These are phyloP conservation scores for Xestoiulus laeticollis DNA, from an alignment of 2,888 invertebrate species.

Conservation along the genomic window DNA sequence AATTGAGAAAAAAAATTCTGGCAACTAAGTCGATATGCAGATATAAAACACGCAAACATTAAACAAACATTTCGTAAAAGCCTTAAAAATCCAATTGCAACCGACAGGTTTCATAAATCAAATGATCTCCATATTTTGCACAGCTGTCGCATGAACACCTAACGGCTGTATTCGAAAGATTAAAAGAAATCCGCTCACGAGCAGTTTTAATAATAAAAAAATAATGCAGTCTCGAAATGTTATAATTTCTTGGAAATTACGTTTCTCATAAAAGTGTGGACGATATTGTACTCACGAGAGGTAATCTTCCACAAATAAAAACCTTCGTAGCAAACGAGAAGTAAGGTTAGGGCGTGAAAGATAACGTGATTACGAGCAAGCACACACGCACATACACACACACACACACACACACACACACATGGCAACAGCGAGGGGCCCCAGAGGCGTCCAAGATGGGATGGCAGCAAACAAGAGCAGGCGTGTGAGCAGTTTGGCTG, in stretches of 20 bases:
- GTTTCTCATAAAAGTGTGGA: not conserved
- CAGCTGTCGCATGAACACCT: constrained; percentile 1
- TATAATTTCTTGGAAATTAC: not conserved
- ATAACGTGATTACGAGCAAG: constrained; percentile 31
- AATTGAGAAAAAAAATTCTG: not conserved
- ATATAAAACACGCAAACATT: not conserved
- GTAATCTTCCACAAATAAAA: not conserved
- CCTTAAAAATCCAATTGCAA: not conserved
- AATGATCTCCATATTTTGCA: not conserved
- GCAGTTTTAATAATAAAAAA: not conserved
- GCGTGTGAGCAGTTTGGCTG: constrained; percentile 43
- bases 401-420: constrained; percentile 24
- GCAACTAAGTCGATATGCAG: not conserved
- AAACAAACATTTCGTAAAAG: not conserved
- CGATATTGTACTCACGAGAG: not conserved
- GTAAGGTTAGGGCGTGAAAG: not conserved
- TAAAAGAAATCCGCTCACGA: not conserved
- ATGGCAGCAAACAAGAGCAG: constrained; percentile 46
- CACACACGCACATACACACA: not conserved
- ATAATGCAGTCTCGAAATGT: not conserved
- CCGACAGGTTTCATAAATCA: not conserved
- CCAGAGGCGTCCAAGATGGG: constrained; percentile 11
- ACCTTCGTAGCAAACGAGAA: not conserved
- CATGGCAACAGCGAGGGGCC: constrained; percentile 17
- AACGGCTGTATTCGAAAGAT: not conserved